A percentile compares a stretch with the other conserved stretches of the same genome.
phyloP scores from a whole-genome alignment of 2,113 vertebrate genomes.

The Psammodynastes pulverulentus region DNA sequence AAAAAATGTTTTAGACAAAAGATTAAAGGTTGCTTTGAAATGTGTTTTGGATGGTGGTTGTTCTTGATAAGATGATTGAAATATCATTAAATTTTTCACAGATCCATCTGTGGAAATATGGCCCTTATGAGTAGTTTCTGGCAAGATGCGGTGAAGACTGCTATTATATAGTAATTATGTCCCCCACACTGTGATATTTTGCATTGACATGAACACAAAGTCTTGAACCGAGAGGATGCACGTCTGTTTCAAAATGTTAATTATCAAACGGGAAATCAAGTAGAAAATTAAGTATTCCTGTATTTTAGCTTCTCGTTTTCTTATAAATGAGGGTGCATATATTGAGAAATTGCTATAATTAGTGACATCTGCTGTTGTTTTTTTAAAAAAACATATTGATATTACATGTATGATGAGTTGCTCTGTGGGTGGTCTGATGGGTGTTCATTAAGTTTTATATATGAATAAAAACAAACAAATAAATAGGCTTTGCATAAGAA shows the following conservation, averaged over 20 bases:
- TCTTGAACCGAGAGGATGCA: neutral
- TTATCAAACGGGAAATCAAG: constrained; percentile 12
- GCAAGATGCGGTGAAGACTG: constrained; percentile 6
- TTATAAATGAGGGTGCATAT: neutral
- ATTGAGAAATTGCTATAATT: neutral
- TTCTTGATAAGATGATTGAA: neutral
- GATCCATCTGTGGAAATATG: neutral
- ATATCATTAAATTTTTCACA: neutral
- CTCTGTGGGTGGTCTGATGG: neutral
- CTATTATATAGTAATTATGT: constrained; percentile 11
- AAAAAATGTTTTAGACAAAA: neutral
- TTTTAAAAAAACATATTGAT: neutral
- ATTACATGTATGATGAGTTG: neutral
- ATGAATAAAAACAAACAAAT: neutral
- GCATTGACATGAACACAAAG: neutral
- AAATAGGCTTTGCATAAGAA: neutral
- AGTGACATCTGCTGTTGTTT: neutral
- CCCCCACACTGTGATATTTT: constrained; percentile 23
- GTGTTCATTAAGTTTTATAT: neutral
- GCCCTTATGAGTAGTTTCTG: neutral
- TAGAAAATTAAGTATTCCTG: constrained; percentile 5
- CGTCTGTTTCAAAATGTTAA: neutral
- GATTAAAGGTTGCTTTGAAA: neutral
- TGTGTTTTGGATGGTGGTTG: neutral
- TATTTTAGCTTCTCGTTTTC: neutral